Evolutionary conservation across 2,797 vertebrate species (phyloP), one percentile per base, ranked within the genome.

Genomic region (Eupleurogrammus muticus): DNA sequence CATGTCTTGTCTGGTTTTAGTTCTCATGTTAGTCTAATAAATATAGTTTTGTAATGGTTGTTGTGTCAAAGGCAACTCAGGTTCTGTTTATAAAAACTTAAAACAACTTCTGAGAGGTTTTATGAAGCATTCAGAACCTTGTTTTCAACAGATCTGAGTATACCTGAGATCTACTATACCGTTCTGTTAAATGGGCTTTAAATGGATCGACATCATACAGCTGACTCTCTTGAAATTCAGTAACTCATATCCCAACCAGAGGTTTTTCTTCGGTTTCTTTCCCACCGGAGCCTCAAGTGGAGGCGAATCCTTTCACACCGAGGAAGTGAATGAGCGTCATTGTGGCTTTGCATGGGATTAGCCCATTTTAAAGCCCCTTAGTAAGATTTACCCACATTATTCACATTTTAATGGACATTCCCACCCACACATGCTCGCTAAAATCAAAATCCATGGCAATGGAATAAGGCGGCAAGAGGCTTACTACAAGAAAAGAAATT

Each of bases 331-430:
- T 86, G 65, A 87, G 82, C 84, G 59, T 87, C 86, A 92, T 89
- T 90, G 92, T 91, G 82, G 86, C 77, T 86, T 83, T 88, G 80
- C 64, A 47, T 66, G 69, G 85, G 88, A 92, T 92, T 91, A 92
- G 86, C 87, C 87, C 84, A 89, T 89, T 92, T 92, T 90, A 92
- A 93, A 92, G 87, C 90, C 84, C 82, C 85, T 90, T 87, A 90
- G 66, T 81, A 82, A 88, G 91, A 90, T 87, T 90, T 90, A 87
- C 64, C 77, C 79, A 89, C 90, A 90, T 90, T 86, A 87, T 89
- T 91, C 85, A 82, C 87, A 90, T 90, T 89, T 88, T 88, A 86
- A 77, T 80, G 72, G 83, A 83, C 83, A 86, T 87, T 88, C 87
- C 74, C 79, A 82, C 79, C 69, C 75, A 82, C 81, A 79, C 65